Conservation (phyloP, 2,888 invertebrate genomes). For the Dynastes maya region DNA sequence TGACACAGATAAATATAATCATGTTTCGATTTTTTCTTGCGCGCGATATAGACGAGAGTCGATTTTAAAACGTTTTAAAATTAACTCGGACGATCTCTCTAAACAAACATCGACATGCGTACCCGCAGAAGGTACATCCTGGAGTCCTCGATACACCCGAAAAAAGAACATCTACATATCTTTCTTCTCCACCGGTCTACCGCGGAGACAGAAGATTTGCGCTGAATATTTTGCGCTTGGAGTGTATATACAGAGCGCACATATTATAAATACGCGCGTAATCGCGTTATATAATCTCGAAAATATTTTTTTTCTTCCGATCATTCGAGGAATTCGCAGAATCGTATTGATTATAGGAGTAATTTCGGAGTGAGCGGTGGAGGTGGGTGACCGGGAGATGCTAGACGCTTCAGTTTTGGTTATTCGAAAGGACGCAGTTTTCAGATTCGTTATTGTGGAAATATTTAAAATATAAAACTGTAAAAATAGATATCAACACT, state of each 20-base stretch:
- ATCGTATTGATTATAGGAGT: not conserved
- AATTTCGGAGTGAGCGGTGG: not conserved
- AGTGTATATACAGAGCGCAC: not conserved
- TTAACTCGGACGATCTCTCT: slow-evolving; percentile 40
- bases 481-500: slow-evolving; percentile 51
- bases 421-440: slow-evolving; percentile 19
- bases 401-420: not conserved
- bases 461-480: slow-evolving; percentile 51
- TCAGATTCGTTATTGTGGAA: slow-evolving; percentile 43
- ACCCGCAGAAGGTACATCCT: slow-evolving; percentile 6
- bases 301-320: not conserved
- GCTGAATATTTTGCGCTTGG: slow-evolving; percentile 11
- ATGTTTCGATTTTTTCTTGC: slow-evolving; percentile 24
- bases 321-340: not conserved
- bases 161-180: too few species aligned
- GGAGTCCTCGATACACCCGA: slow-evolving; percentile 4
- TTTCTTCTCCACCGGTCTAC: too few species aligned
- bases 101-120: slow-evolving; percentile 38
- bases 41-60: slow-evolving; percentile 5
- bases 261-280: slow-evolving; percentile 4
- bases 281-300: not conserved
- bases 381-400: not conserved
- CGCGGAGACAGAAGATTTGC: not conserved
- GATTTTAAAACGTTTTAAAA: slow-evolving; percentile 40
- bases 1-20: slow-evolving; percentile 33